Percentiles rank a stretch among this genome's conserved stretches.
phyloP scores from a whole-genome alignment of 2,797 vertebrate genomes.

The Lithobates pipiens region DNA sequence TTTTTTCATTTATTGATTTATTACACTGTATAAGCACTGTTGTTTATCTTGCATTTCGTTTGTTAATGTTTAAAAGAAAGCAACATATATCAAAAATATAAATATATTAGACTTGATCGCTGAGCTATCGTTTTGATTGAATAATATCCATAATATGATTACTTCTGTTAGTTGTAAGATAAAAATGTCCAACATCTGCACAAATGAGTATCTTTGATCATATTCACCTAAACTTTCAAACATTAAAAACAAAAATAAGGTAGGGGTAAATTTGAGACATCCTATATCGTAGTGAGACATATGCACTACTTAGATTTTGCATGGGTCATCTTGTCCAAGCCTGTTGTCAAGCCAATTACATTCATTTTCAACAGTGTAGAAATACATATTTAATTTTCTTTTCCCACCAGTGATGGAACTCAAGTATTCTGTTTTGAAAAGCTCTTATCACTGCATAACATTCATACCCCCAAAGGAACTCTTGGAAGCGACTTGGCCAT shows the following conservation, averaged over 20 bases:
- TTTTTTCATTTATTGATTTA: background rate
- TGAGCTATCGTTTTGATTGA: slow-evolving; percentile 16
- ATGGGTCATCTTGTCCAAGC: slow-evolving; percentile 85
- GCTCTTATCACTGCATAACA: slow-evolving; percentile 97
- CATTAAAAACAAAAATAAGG: slow-evolving; percentile 46
- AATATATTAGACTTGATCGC: background rate
- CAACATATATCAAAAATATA: background rate
- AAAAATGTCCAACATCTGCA: slow-evolving; percentile 37
- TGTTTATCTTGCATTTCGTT: too few species aligned
- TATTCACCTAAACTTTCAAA: slow-evolving; percentile 37
- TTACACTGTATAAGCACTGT: too few species aligned
- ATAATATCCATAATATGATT: background rate
- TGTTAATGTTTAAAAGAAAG: background rate
- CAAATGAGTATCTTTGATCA: slow-evolving; percentile 37
- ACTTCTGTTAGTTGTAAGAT: slow-evolving; percentile 25
- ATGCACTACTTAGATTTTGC: slow-evolving; percentile 81
- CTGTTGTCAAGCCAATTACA: slow-evolving; percentile 87
- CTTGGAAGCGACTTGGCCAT: slow-evolving; percentile 92
- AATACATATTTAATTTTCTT: slow-evolving; percentile 88
- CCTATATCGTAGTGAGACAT: slow-evolving; percentile 75
- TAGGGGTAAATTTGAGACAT: slow-evolving; percentile 53
- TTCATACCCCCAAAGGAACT: slow-evolving; percentile 92
- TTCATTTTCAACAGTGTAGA: slow-evolving; percentile 89
- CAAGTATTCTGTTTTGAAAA: slow-evolving; percentile 86
- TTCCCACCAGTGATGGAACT: slow-evolving; percentile 82